Evolutionary conservation across 53 echinoderm and acorn worm species (phyloP).

Genomic region (Mesocentrotus franciscanus): DNA sequence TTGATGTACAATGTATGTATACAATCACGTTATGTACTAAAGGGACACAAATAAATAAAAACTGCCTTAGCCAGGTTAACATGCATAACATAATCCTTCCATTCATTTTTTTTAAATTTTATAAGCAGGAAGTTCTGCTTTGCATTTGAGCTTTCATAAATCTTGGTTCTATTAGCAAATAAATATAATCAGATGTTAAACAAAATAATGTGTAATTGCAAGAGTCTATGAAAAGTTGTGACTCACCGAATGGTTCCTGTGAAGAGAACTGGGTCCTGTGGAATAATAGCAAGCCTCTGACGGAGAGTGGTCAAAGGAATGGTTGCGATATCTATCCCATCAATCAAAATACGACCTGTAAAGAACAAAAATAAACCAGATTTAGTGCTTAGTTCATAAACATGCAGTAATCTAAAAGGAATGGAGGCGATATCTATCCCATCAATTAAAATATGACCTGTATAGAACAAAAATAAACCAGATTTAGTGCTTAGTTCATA

Average conservation of each 20-base stretch:
- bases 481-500: not conserved
- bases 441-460: constrained; percentile 82
- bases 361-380: not conserved
- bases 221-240: not conserved
- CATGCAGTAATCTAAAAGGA: constrained; percentile 59
- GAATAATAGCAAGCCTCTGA: constrained; percentile 84
- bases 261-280: constrained; percentile 89
- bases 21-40: too few relatives aligned
- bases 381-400: not conserved
- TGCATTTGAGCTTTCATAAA: too few relatives aligned
- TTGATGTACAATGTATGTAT: too few relatives aligned
- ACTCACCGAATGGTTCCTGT: constrained; percentile 86
- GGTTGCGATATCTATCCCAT: constrained; percentile 80
- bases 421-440: constrained; percentile 82
- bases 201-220: not conserved
- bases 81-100: too few relatives aligned
- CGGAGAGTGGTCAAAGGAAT: constrained; percentile 84
- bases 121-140: too few relatives aligned
- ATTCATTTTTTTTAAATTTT: too few relatives aligned
- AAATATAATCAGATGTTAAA: too few relatives aligned
- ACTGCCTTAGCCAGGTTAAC: too few relatives aligned
- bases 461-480: not conserved
- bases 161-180: too few relatives aligned
- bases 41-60: too few relatives aligned
- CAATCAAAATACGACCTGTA: constrained; percentile 79